These are phyloP conservation scores for Phymanthus crucifer DNA, from an alignment of 92 coral and sea anemone genomes.

Conservation along the genomic window DNA sequence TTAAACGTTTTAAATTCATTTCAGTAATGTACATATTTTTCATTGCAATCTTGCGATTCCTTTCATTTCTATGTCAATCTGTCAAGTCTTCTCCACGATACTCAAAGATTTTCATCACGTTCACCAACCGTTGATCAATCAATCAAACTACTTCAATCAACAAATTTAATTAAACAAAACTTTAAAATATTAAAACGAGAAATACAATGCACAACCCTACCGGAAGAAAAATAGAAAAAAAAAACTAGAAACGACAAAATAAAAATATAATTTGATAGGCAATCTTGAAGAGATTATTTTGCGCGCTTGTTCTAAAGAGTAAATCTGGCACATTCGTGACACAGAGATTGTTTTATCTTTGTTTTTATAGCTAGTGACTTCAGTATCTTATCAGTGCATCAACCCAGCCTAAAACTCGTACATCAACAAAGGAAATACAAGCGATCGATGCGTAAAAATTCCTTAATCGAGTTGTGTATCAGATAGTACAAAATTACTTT, in stretches of 20 bases:
- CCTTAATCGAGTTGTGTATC: not conserved
- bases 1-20: too few relatives aligned
- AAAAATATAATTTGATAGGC: not conserved
- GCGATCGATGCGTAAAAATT: not conserved
- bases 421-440: slow-evolving; percentile 12
- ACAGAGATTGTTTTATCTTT: not conserved
- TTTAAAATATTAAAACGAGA: not conserved
- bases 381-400: slow-evolving; percentile 5
- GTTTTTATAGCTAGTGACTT: not conserved
- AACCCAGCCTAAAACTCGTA: slow-evolving; percentile 6
- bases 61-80: not conserved
- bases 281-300: not conserved
- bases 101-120: not conserved
- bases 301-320: not conserved
- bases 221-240: not conserved
- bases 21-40: not conserved
- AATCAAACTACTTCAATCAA: not conserved
- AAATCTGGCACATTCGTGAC: not conserved
- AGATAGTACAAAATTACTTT: not conserved
- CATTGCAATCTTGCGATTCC: not conserved
- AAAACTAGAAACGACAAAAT: not conserved
- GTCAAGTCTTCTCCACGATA: not conserved
- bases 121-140: not conserved
- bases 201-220: not conserved
- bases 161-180: not conserved